Percentiles rank a stretch among this genome's conserved stretches.
These are phyloP conservation scores for Parus major DNA, from an alignment of 2,113 vertebrate genomes.

Conservation along the genomic window DNA sequence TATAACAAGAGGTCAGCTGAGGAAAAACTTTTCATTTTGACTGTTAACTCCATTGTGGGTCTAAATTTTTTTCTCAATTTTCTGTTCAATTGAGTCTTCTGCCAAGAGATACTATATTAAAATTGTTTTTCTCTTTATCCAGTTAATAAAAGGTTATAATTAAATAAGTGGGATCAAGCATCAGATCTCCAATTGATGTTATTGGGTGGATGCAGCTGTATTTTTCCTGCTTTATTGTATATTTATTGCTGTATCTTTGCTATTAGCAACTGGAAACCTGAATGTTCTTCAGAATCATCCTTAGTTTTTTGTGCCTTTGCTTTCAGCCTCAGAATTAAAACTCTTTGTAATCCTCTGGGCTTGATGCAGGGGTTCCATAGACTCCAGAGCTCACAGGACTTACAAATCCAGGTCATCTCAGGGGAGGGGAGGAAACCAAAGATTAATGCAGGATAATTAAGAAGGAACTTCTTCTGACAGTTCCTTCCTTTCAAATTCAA, in stretches of 20 bases:
- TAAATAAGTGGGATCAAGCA: slow-evolving; percentile 6
- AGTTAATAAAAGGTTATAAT: slow-evolving; percentile 4
- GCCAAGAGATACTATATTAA: not conserved
- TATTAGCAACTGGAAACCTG: not conserved
- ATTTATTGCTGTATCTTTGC: not conserved
- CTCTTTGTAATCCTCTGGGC: not conserved
- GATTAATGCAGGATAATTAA: not conserved
- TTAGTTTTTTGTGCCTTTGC: not conserved
- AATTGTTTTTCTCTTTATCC: not conserved
- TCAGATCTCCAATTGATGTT: not conserved
- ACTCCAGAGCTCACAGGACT: not conserved
- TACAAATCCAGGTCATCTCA: not conserved
- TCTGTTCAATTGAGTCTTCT: not conserved
- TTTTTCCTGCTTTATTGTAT: not conserved
- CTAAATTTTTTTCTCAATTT: not conserved
- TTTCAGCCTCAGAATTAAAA: not conserved
- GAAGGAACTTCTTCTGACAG: not conserved
- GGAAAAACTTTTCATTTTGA: not conserved
- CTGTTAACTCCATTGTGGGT: not conserved
- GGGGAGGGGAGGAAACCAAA: not conserved
- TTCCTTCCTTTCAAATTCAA: not conserved
- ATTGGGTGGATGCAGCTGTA: not conserved
- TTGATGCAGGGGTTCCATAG: not conserved
- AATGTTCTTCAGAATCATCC: not conserved
- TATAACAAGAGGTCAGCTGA: not conserved